Base-by-base conservation (phyloP, 1,140 invertebrate species). In the Drosophila watanabei region DNA sequence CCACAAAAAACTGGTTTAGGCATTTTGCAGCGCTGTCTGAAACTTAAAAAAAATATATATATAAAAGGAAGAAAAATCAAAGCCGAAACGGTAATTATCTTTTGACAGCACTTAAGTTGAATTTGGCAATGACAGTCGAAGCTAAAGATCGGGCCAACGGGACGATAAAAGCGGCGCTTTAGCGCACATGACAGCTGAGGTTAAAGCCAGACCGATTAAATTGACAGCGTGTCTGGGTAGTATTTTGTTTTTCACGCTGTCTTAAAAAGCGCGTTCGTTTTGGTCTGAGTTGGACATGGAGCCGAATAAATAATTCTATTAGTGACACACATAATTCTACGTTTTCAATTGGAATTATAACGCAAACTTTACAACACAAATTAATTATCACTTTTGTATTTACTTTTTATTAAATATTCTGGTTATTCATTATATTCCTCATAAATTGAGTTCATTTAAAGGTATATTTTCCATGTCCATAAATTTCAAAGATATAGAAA, bases 91-190 rank as follows among this genome's bases (percentile, higher is more conserved):
- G 85, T 88, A 85, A 90, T 90, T 88, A 88, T 90, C 85, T 90
- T 90, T 90, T 88, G 85, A 88, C 85, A 88, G 86, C 85, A 85
- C 78, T 85, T 90, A 85, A 85, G 81, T 72, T 84, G 85, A 85
- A 85, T 88, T 88, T 89, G 81, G 78, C 69, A 81, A 71, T 79
- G 81, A 90, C 85, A 89, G 79, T 80, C 61, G 57, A 54, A 51
- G 73, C 65, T 69, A 71, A 83, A 75, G 66, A 75, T 80, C 66
- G 73, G 71, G 76, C 64, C 71, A 61, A 68, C 70, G 69, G 43
- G 59, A 57, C 73, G 65, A 78, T 83, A 85, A 80, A 80, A 73
- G 65, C 78, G 60, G 64, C 71, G 83, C 68, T 82, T 86, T 86
- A 65, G 61, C 66, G 56, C 39, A 59, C 66, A 72, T 80, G 83